Conservation (phyloP, 2,113 vertebrate species). For the Cygnus atratus region DNA sequence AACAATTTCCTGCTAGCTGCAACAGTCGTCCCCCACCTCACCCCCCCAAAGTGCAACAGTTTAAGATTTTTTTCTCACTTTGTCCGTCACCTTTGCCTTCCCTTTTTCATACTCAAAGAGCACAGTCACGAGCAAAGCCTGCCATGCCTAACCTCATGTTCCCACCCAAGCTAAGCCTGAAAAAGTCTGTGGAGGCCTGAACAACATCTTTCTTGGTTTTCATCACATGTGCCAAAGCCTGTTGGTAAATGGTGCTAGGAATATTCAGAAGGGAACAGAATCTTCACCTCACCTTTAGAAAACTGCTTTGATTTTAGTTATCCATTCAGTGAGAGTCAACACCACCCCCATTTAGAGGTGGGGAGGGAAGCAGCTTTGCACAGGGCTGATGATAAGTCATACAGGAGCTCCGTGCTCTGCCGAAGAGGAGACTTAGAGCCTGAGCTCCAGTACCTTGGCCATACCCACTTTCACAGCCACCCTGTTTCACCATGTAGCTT, state of each 20-base stretch:
- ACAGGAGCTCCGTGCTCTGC: background rate
- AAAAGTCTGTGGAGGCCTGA: background rate
- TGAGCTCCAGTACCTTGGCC: background rate
- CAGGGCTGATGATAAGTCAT: background rate
- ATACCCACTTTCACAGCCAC: background rate
- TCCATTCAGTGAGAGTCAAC: background rate
- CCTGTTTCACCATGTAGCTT: background rate
- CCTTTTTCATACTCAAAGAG: background rate
- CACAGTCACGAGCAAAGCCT: background rate
- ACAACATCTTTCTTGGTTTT: background rate
- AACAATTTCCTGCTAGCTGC: constrained; percentile 9
- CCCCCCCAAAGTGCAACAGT: background rate
- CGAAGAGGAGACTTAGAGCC: background rate
- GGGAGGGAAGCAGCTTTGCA: background rate
- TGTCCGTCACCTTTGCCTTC: background rate
- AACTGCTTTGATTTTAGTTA: background rate
- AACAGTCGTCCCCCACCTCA: background rate
- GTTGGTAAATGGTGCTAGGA: background rate
- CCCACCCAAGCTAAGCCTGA: background rate
- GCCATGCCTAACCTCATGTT: background rate
- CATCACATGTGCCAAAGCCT: background rate
- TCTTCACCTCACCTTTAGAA: background rate
- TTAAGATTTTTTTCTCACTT: background rate
- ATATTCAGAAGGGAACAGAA: background rate
- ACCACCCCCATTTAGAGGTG: background rate